A percentile compares a stretch with the other conserved stretches of the same genome.
These are phyloP conservation scores for Platycercus adscitus DNA, from an alignment of 2,113 vertebrate species.

Conservation along the genomic window DNA sequence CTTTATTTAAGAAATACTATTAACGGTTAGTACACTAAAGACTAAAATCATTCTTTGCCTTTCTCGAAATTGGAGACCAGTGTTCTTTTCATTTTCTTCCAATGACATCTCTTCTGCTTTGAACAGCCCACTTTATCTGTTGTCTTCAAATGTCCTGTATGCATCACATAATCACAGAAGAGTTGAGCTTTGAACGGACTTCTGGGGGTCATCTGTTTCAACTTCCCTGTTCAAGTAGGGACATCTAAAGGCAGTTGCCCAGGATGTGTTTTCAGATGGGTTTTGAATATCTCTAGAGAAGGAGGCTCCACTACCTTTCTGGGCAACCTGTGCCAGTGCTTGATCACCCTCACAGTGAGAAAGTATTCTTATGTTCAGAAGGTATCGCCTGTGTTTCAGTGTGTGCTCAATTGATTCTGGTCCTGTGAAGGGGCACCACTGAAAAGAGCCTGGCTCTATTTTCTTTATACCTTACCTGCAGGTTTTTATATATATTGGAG, in stretches of 20 bases:
- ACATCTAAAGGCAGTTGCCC: background rate
- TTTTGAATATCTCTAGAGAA: background rate
- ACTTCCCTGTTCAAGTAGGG: background rate
- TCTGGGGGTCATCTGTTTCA: background rate
- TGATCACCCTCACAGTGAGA: rapidly evolving
- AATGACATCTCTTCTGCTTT: background rate
- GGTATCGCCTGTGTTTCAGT: background rate
- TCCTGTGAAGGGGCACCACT: background rate
- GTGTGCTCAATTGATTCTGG: background rate
- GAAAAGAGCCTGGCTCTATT: background rate
- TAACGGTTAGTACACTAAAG: background rate
- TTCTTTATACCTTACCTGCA: background rate
- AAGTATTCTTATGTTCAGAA: background rate
- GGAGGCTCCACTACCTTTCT: background rate
- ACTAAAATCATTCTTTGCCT: background rate
- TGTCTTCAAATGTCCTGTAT: background rate
- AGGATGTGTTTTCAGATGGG: background rate
- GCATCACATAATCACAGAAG: background rate
- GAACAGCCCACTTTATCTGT: background rate
- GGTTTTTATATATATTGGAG: background rate
- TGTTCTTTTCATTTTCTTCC: background rate
- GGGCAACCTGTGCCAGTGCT: background rate
- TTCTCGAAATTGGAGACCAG: background rate
- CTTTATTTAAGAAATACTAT: background rate
- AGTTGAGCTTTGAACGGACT: background rate